These are phyloP conservation scores for Drosophila auraria DNA, from an alignment of 1,140 invertebrate genomes.

Conservation along the genomic window DNA sequence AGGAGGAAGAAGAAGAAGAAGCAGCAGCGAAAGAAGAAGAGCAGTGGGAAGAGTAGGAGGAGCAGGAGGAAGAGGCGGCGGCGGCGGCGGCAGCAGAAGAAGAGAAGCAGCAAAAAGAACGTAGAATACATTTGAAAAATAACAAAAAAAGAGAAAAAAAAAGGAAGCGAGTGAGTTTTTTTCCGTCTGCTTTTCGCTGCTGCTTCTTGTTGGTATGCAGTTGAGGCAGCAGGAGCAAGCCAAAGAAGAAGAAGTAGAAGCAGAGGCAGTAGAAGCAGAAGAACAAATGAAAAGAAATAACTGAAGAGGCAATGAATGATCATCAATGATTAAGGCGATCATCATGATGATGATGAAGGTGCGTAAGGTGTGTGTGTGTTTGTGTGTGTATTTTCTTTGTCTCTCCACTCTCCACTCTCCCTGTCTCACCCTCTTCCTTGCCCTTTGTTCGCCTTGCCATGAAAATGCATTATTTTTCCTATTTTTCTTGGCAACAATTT, in stretches of 20 bases:
- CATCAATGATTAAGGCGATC: constrained; percentile 30
- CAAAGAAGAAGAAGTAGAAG: constrained; percentile 7
- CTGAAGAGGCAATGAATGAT: constrained; percentile 26
- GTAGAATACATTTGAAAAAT: constrained; percentile 65
- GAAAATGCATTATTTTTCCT: constrained; percentile 65
- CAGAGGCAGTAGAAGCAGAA: background rate
- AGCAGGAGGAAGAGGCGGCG: background rate
- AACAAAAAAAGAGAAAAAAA: constrained; percentile 29
- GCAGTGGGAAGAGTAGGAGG: background rate
- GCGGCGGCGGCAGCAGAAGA: background rate
- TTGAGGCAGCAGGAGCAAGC: constrained; percentile 16
- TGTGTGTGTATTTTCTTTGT: constrained; percentile 18
- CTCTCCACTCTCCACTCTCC: background rate
- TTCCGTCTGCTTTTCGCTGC: constrained; percentile 16
- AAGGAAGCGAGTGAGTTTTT: constrained; percentile 67
- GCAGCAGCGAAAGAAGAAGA: constrained; percentile 4
- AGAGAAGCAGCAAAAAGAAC: constrained; percentile 31
- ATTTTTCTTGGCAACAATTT: constrained; percentile 26
- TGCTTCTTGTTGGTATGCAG: constrained; percentile 50
- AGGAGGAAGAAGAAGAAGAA: constrained; percentile 6
- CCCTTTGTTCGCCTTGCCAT: constrained; percentile 53
- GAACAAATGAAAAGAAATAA: constrained; percentile 16
- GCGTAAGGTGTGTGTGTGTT: constrained; percentile 31
- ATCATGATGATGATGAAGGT: constrained; percentile 32
- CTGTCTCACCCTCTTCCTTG: constrained; percentile 4